phyloP scores from a whole-genome alignment of 2,113 vertebrate species.

The Cynocephalus volans region DNA sequence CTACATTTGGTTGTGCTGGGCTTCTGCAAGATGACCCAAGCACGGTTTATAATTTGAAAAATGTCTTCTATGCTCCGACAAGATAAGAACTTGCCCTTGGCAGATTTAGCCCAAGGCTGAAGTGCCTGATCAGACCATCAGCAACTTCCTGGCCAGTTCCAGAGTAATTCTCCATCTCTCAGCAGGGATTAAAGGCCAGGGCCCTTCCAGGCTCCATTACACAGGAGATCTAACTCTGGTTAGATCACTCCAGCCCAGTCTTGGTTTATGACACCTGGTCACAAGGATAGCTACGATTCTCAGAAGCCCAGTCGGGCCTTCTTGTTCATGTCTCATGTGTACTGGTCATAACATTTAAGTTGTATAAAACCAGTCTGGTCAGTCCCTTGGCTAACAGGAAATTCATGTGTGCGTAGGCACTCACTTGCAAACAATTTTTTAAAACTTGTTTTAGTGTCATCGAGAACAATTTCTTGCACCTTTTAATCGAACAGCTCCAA shows the following conservation, averaged over 20 bases:
- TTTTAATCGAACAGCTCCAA: not conserved
- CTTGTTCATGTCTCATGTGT: not conserved
- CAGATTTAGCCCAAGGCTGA: not conserved
- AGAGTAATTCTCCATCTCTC: not conserved
- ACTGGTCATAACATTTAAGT: not conserved
- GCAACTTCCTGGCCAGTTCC: not conserved
- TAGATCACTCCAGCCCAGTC: not conserved
- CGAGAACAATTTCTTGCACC: not conserved
- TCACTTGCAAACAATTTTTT: not conserved
- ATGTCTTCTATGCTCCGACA: not conserved
- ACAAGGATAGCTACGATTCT: not conserved
- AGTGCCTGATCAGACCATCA: conserved; percentile 11
- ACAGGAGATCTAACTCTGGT: not conserved
- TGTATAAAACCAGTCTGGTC: not conserved
- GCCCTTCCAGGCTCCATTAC: not conserved
- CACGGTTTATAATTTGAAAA: not conserved
- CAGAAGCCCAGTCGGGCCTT: not conserved
- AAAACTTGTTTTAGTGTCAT: not conserved
- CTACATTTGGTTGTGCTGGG: not conserved
- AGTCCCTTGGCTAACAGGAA: conserved; percentile 43
- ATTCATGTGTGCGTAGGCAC: not conserved
- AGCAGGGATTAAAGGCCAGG: not conserved
- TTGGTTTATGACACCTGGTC: not conserved
- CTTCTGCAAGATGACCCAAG: not conserved
- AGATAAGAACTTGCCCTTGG: not conserved